Evolutionary conservation across 2,888 invertebrate genomes (phyloP).

Genomic region (Xanthorhoe spadicearia): DNA sequence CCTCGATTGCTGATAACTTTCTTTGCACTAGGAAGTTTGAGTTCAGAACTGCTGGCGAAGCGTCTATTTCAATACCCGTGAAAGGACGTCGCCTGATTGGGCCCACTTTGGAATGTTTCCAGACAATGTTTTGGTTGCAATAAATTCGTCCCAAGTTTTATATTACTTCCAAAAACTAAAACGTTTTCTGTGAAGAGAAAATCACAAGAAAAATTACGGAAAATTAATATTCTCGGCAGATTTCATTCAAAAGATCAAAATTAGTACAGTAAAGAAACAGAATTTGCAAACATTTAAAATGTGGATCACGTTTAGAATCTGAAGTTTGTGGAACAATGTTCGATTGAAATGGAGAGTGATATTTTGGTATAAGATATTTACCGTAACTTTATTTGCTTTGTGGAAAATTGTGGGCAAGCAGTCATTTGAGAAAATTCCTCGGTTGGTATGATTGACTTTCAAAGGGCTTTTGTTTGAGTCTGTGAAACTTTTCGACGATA

Average conservation of each 20-base stretch:
- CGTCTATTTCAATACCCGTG: constrained; percentile 36
- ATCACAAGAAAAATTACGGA: constrained; percentile 10
- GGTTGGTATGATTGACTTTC: constrained; percentile 34
- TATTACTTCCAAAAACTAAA: constrained; percentile 11
- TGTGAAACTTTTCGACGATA: constrained; percentile 28
- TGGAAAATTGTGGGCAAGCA: constrained; percentile 25
- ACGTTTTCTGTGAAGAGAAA: background rate
- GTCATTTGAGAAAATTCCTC: constrained; percentile 23
- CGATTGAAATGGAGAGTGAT: constrained; percentile 51
- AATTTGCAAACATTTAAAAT: constrained; percentile 40
- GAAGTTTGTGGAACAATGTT: constrained; percentile 53
- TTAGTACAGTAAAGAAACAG: constrained; percentile 40
- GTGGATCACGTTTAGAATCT: constrained; percentile 60
- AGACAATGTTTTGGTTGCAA: constrained; percentile 25
- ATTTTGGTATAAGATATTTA: constrained; percentile 44
- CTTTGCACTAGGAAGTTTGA: constrained; percentile 71
- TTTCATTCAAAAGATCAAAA: constrained; percentile 35
- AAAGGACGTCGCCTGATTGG: constrained; percentile 35
- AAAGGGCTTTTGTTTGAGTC: constrained; percentile 32
- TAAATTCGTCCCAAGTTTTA: constrained; percentile 12
- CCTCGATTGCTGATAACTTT: constrained; percentile 81
- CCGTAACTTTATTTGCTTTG: constrained; percentile 45
- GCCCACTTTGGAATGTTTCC: constrained; percentile 39
- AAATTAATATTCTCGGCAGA: constrained; percentile 21
- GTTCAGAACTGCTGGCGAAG: constrained; percentile 61